Evolutionary conservation across 2,113 vertebrate species (phyloP).

Genomic region (Serilophus lunatus): DNA sequence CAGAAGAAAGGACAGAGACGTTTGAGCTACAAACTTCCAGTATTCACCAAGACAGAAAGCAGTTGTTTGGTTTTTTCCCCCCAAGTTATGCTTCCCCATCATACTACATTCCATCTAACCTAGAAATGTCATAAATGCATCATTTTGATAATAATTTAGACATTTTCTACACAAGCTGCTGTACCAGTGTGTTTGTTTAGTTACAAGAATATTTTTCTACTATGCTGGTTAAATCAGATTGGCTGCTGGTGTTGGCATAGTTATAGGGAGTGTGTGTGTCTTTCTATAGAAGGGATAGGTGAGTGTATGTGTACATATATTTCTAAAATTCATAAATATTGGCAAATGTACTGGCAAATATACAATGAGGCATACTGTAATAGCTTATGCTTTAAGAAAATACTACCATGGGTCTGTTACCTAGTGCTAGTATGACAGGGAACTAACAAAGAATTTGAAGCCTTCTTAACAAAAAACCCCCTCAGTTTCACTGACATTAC

Average conservation of each 20-base stretch:
- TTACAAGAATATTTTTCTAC: background rate
- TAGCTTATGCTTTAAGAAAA: background rate
- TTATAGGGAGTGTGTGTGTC: background rate
- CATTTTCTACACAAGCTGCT: background rate
- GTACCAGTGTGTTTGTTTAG: background rate
- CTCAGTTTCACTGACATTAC: background rate
- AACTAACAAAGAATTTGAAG: background rate
- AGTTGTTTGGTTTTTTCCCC: background rate
- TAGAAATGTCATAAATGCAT: constrained; percentile 28
- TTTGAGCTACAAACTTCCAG: background rate
- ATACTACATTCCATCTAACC: background rate
- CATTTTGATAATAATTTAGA: background rate
- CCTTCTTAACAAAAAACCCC: background rate
- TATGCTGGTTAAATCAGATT: background rate
- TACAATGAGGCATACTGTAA: background rate
- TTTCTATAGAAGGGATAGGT: background rate
- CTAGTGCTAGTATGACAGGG: background rate
- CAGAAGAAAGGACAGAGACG: background rate
- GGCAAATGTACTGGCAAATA: background rate
- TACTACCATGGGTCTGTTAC: accelerated
- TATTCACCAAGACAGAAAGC: background rate
- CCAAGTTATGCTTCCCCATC: background rate
- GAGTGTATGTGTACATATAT: background rate
- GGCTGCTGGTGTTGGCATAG: background rate
- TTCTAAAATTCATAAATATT: background rate